These are phyloP conservation scores for Drosophila nebulosa DNA, from an alignment of 1,140 invertebrate species.

Conservation along the genomic window DNA sequence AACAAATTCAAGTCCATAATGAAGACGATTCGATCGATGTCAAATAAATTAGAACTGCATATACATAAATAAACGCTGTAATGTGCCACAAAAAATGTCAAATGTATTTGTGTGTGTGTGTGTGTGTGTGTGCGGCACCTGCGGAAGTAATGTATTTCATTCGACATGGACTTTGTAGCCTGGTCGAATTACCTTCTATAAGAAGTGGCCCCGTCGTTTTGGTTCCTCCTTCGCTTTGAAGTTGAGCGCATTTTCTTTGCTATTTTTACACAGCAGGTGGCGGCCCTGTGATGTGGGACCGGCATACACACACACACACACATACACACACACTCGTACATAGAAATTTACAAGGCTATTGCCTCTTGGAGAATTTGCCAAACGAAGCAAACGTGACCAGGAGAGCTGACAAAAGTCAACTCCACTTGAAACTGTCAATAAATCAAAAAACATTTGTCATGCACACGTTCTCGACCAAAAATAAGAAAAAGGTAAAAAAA, in stretches of 20 bases:
- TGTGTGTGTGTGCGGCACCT: constrained; percentile 4
- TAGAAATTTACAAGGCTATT: too few relatives aligned
- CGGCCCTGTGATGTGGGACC: constrained; percentile 49
- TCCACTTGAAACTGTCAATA: constrained; percentile 53
- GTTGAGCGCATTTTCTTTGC: constrained; percentile 33
- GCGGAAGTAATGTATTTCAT: constrained; percentile 48
- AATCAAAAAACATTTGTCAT: constrained; percentile 67
- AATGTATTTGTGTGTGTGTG: not conserved
- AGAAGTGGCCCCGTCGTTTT: not conserved
- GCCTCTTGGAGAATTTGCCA: constrained; percentile 25
- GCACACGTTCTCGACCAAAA: constrained; percentile 32
- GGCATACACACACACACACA: not conserved
- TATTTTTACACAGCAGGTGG: constrained; percentile 68
- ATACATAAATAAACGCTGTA: not conserved
- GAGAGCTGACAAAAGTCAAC: constrained; percentile 21
- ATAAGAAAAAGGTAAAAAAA: too few relatives aligned
- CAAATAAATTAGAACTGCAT: not conserved
- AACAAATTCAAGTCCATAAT: too few relatives aligned
- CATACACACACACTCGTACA: constrained; percentile 11
- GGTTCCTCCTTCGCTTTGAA: constrained; percentile 27
- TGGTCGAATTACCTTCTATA: constrained; percentile 34
- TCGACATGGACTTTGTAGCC: constrained; percentile 35
- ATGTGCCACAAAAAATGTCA: not conserved
- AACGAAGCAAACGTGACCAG: constrained; percentile 49
- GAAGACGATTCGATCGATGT: too few relatives aligned